These are phyloP conservation scores for Lamproptera curius DNA, from an alignment of 2,888 invertebrate species.

Conservation along the genomic window DNA sequence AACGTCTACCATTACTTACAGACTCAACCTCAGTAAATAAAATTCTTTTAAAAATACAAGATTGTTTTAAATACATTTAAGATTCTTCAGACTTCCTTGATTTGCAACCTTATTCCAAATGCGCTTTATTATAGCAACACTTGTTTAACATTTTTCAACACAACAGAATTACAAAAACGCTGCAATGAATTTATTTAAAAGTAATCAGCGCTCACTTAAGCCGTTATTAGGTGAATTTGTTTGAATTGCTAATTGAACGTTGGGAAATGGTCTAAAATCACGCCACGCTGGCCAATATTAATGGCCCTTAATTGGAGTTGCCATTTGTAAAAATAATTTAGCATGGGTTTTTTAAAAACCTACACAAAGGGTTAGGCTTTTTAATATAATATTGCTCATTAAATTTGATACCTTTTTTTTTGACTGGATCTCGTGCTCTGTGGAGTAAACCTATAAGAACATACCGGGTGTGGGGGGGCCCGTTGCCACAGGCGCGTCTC, in stretches of 20 bases:
- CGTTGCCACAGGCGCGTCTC: too few species aligned
- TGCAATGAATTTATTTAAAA: slow-evolving; percentile 29
- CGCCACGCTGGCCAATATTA: slow-evolving; percentile 40
- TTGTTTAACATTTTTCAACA: not conserved
- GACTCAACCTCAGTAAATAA: not conserved
- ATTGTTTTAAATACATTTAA: too few species aligned
- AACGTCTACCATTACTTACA: too few species aligned
- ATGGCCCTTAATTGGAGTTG: slow-evolving; percentile 27
- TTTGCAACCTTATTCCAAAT: not conserved
- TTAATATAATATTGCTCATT: too few species aligned
- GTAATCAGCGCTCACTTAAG: slow-evolving; percentile 52
- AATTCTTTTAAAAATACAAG: not conserved
- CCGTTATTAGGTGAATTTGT: slow-evolving; percentile 71
- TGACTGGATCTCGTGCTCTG: too few species aligned
- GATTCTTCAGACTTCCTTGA: too few species aligned
- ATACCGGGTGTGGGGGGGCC: too few species aligned
- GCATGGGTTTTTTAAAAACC: too few species aligned
- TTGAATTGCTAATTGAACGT: slow-evolving; percentile 67
- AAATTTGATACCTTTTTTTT: too few species aligned
- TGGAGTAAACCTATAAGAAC: too few species aligned
- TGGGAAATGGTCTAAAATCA: slow-evolving; percentile 48
- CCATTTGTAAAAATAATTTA: slow-evolving; percentile 28
- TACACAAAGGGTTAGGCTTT: too few species aligned
- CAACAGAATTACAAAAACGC: not conserved
- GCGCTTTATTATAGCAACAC: not conserved